Base-by-base conservation (phyloP, 2,797 vertebrate species). In the Brotula barbata region DNA sequence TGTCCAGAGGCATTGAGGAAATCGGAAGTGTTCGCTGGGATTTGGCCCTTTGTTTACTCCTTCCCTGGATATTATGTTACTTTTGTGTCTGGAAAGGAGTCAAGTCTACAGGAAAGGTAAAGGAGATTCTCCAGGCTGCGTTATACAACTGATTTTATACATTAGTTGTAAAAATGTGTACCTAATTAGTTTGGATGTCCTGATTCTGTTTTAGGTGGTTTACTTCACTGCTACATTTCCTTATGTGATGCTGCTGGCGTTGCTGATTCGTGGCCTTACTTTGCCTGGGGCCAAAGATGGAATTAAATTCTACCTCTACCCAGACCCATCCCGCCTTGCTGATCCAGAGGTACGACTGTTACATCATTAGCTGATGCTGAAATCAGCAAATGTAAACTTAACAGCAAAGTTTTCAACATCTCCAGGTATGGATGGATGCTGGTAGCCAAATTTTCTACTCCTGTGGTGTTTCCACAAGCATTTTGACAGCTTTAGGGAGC, bases 71-170 rank as follows among this genome's bases (percentile, higher is more conserved):
- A 50, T 85, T 97, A 77, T 98, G 96, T 52, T 97, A 96, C 86
- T 96, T 98, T 81, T 98, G 96, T 83, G 90, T 98, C 68, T 97
- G 95, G 94, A 97, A 97, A 66, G 97, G 97, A 16, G 93, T 98
- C 56, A 98, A 96, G 82, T 89, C 95, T 17, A 95, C 95, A 0
- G 97, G 96, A 79, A 99, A 99, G 93, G 97, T 96, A 22, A 11
- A 48, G 1, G 1, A 15, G 6, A 51, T 33, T 21, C 7, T 9
- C 6, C 21, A 25, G 10, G 1, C 34, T 43, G 0, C 19, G 6
- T 17, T 41, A 5, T 16, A 9, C 1, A 41, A 1, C 40, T 19
- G 40, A 17, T 41, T 7, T 41, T 2, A 39, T n/a, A 39, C 13
- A 36, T 14, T 11, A 7, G 13, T n/a, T 36, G 34, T 11, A 14